Base-by-base conservation (phyloP, 2,113 vertebrate genomes). In the Neofelis nebulosa region DNA sequence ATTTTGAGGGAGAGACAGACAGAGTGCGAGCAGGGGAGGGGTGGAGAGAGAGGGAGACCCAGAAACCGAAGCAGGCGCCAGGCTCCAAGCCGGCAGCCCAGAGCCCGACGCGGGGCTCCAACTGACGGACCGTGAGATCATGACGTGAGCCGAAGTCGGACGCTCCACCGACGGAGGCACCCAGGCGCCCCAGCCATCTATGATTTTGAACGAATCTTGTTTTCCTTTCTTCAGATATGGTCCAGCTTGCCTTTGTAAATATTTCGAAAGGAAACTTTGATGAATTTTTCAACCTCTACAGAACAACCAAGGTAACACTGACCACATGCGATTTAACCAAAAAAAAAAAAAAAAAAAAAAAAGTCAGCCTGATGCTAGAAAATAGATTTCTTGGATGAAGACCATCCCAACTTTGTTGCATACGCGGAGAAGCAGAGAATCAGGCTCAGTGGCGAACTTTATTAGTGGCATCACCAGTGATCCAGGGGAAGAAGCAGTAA, bases 251-350 rank as follows among this genome's bases (percentile, higher is more conserved):
- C 90, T 98, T 99, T 86, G 36, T 61, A 12, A 11, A 52, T 2
- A 7, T 97, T 0, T 78, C 94, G 2, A 41, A 3, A 13, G 96
- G 4, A 52, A 81, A 98, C 96, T 99, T 99, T 71, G 63, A 23
- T 1, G 97, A 98, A 76, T 99, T 98, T 95, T 96, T 98, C 27
- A 98, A 99, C 61, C 97, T 99, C 16, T 57, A 86, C 84, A 98
- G 84, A 94, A 86, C 33, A 84, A 86, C 95, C 71, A 99, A 99
- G 99, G 99, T 99, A 89, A 98, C 97, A 29, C 69, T 2, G 1
- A 65, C 9, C 7, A 2, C 36, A 33, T 27, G 36, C 57, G 50
- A 79, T 25, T 74, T 27, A 0, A 55, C 45, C 45, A 45, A 45
- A 45, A 45, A 8, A 45, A 45, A 23, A 23, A 61, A 61, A 23